Percentiles rank a stretch among this genome's conserved stretches.
Evolutionary conservation across 1,140 invertebrate species (phyloP).

Genomic region (Melitaea cinxia): DNA sequence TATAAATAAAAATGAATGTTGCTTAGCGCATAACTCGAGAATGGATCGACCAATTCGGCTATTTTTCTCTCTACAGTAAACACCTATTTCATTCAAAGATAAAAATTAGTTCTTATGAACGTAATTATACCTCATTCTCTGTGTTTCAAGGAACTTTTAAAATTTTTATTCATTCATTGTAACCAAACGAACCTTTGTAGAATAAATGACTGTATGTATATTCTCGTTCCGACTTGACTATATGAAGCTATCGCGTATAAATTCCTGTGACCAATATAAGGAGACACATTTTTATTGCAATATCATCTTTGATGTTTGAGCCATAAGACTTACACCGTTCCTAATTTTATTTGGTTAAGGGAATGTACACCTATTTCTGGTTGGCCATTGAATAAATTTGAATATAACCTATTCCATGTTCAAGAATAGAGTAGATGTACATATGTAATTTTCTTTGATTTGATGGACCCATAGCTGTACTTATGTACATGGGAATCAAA

Average conservation of each 20-base stretch:
- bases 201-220: constrained; percentile 17
- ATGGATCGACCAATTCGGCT: too few relatives aligned
- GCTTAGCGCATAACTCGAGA: too few relatives aligned
- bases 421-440: constrained; percentile 28
- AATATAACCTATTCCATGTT: constrained; percentile 25
- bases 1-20: too few relatives aligned
- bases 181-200: constrained; percentile 2
- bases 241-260: constrained; percentile 14
- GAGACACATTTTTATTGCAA: not conserved
- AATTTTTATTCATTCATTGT: constrained; percentile 20
- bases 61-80: not conserved
- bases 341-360: not conserved
- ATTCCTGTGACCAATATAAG: constrained; percentile 3
- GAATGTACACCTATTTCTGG: constrained; percentile 25
- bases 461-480: constrained; percentile 18
- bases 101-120: too few relatives aligned
- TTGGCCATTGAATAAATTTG: constrained; percentile 30
- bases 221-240: constrained; percentile 15
- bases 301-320: constrained; percentile 2
- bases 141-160: constrained; percentile 15
- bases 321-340: not conserved
- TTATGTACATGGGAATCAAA: constrained; percentile 9
- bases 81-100: constrained; percentile 8
- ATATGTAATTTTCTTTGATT: constrained; percentile 29
- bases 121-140: constrained; percentile 20